phyloP scores from a whole-genome alignment of 23 tunicate species.

The Ascidia mentula region DNA sequence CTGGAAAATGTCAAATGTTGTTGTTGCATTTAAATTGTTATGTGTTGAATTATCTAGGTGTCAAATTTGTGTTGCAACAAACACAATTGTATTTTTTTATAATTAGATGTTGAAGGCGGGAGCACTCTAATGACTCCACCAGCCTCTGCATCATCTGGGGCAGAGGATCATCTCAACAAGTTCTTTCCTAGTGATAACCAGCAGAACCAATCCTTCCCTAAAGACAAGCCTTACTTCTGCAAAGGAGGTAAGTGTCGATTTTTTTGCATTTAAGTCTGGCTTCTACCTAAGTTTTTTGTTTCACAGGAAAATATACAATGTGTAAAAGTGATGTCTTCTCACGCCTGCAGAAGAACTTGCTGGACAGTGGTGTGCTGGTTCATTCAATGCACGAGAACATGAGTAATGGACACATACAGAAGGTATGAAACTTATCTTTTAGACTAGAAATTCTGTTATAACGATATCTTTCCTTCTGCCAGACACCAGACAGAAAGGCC shows the following conservation, averaged over 20 bases:
- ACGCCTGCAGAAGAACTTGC: constrained; percentile 42
- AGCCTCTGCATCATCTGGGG: constrained; percentile 86
- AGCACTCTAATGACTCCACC: constrained; percentile 80
- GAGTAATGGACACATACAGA: not conserved
- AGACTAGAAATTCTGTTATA: too few species aligned
- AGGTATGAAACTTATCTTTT: not conserved
- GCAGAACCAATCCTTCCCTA: not conserved
- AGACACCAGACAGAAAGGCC: constrained; percentile 20
- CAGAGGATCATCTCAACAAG: constrained; percentile 45
- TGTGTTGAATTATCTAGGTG: not conserved
- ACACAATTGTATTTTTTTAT: not conserved
- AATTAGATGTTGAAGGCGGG: constrained; percentile 4
- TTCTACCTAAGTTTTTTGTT: not conserved
- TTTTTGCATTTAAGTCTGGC: not conserved
- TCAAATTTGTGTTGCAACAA: not conserved
- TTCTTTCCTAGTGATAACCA: constrained; percentile 4
- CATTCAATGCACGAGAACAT: constrained; percentile 31
- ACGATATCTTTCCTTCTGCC: not conserved
- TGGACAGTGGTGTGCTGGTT: constrained; percentile 59
- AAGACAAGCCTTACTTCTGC: constrained; percentile 5
- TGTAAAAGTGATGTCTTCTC: constrained; percentile 55
- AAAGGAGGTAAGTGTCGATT: constrained; percentile 19
- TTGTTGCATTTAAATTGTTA: not conserved
- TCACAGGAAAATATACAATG: constrained; percentile 55
- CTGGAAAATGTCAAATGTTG: not conserved